Evolutionary conservation across 2,113 vertebrate genomes (phyloP), one percentile per base, ranked within the genome.

Genomic region (Peromyscus californicus): DNA sequence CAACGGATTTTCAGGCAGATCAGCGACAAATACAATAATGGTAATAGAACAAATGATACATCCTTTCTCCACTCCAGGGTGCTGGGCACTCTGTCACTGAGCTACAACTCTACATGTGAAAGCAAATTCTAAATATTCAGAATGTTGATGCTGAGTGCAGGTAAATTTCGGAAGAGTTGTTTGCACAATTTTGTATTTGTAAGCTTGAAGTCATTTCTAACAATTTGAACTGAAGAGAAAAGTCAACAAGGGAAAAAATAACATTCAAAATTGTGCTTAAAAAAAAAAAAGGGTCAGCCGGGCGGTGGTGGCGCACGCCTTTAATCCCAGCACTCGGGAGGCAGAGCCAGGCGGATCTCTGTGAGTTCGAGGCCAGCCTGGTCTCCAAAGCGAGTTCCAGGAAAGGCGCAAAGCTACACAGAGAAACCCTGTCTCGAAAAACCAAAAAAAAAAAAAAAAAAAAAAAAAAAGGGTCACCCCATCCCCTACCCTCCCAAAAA

Each of bases 11-110:
- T 75, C 86, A 96, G 70, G 76, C 1, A 61, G 36, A 26, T 95
- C 24, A 91, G 91, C 33, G 67, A 90, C 91, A 97, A 93, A 59
- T 42, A 76, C 3, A 15, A 22, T 45, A 78, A 95, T 51, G 84
- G 80, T 42, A 78, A 84, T 6, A 93, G 39, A 94, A 78, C 78
- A 29, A 95, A 90, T 74, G 61, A 90, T 29, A 92, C 78, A 89
- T 33, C 22, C 70, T 72, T 54, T 36, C 36, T 24, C 36, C 19
- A 6, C 17, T 42, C 12, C 72, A 29, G 42, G 31, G 45, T 67
- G 59, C 70, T 78, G 69, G 39, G 24, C 54, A 39, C 54, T 89
- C 51, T 82, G 78, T 63, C 65, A 51, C 67, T 42, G 42, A 94
- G 26, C 57, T 90, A 54, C 21, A 75, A 7, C 51, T 45, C 2